Evolutionary conservation across 2,113 vertebrate genomes (phyloP).

Genomic region (Cyanoderma ruficeps): DNA sequence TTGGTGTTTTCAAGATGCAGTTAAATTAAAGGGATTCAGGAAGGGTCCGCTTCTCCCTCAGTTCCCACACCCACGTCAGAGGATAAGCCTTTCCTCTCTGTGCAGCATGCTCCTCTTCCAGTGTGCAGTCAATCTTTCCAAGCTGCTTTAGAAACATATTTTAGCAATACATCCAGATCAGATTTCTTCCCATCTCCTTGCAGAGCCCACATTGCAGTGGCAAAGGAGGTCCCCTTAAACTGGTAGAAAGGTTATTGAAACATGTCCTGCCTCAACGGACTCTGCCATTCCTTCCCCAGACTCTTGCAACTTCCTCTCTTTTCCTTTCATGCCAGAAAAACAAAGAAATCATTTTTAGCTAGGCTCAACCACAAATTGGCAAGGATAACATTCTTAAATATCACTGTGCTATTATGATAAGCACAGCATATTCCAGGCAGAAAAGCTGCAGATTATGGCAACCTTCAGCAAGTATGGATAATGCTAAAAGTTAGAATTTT

Average conservation of each 20-base stretch:
- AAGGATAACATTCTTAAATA: constrained; percentile 49
- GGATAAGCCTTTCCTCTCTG: neutral
- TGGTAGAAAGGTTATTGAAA: neutral
- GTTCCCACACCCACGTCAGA: neutral
- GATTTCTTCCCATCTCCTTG: neutral
- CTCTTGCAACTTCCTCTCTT: neutral
- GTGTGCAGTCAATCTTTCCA: neutral
- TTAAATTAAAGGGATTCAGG: neutral
- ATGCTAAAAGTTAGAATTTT: constrained; percentile 32
- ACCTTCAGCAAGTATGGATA: constrained; percentile 8
- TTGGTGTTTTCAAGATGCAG: neutral
- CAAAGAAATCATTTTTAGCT: constrained; percentile 42
- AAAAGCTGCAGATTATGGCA: constrained; percentile 53
- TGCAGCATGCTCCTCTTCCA: neutral
- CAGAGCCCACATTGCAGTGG: neutral
- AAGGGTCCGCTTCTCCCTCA: neutral
- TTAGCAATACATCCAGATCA: neutral
- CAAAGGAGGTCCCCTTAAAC: neutral
- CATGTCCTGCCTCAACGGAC: neutral
- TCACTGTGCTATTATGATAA: constrained; percentile 41
- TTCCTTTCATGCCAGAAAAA: constrained; percentile 17
- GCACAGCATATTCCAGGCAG: neutral
- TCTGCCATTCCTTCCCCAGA: neutral
- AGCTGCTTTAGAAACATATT: neutral
- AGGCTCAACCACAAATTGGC: constrained; percentile 26